Evolutionary conservation across 2,797 vertebrate species (phyloP), one percentile per base, ranked within the genome.

Genomic region (Gallinago nigripennis): DNA sequence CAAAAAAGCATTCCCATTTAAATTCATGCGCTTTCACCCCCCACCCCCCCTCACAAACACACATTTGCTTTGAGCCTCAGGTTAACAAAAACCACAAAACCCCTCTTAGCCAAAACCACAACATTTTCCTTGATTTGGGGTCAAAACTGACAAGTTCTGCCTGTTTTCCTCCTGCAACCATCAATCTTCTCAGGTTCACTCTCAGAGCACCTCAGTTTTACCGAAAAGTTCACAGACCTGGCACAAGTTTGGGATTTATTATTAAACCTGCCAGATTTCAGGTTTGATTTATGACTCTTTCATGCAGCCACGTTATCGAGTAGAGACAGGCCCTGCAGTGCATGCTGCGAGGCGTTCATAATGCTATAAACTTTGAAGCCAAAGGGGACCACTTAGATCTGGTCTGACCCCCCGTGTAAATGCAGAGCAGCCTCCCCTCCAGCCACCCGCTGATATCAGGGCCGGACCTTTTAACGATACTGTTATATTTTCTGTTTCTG

Each of bases 91-190:
- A 73, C 92, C 95, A 85, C 96, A 97, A 72, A 95, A 57, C 60
- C 91, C 93, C 81, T 86, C 83, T 96, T 94, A 77, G 91, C 95
- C 94, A 95, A 97, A 97, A 77, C 95, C 95, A 95, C 95, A 96
- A 88, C 90, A 43, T 91, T 97, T 95, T 93, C 91, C 94, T 95
- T 95, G 94, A 95, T 95, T 96, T 96, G 94, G 93, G 95, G 95
- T 96, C 94, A 96, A 97, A 97, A 92, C 94, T 85, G 94, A 92
- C 96, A 71, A 94, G 95, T 97, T 95, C 91, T 95, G 96, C 91
- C 94, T 95, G 96, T 96, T 96, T 94, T 90, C 37, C 68, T 95
- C 78, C 75, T 58, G 78, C 93, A 95, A 6, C 81, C 83, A 88
- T 84, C 94, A 92, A 65, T 87, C 93, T 88, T 82, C 94, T 95